A percentile compares a stretch with the other conserved stretches of the same genome.
Conservation (phyloP, 2,113 vertebrate species). For the Aegithalos caudatus region DNA sequence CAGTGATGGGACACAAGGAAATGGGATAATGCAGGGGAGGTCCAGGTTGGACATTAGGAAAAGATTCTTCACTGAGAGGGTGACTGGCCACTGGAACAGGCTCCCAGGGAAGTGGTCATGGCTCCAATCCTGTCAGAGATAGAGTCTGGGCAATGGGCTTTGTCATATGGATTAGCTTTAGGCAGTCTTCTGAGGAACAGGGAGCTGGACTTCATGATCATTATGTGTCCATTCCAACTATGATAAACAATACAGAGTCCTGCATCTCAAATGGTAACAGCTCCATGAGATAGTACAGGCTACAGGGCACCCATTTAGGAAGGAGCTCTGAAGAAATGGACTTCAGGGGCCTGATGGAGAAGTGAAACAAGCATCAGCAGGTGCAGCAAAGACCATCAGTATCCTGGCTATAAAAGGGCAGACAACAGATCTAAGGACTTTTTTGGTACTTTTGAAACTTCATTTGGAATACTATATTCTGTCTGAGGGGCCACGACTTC, state of each 20-base stretch:
- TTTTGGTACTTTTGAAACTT: not conserved
- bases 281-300: not conserved
- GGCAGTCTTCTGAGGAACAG: not conserved
- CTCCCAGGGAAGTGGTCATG: not conserved
- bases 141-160: rapidly evolving
- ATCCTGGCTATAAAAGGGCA: not conserved
- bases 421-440: not conserved
- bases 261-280: not conserved
- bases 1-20: rapidly evolving
- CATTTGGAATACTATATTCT: not conserved
- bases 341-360: not conserved
- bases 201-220: rapidly evolving
- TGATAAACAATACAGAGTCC: not conserved
- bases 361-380: not conserved
- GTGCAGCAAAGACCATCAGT: not conserved
- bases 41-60: not conserved
- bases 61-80: not conserved
- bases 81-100: not conserved
- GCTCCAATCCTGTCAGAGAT: not conserved
- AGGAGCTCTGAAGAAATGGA: not conserved
- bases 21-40: not conserved
- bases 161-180: not conserved
- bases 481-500: not conserved
- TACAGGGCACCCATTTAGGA: not conserved
- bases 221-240: not conserved